Conservation (phyloP, 2,888 invertebrate species). For the Agriopis leucophaearia region DNA sequence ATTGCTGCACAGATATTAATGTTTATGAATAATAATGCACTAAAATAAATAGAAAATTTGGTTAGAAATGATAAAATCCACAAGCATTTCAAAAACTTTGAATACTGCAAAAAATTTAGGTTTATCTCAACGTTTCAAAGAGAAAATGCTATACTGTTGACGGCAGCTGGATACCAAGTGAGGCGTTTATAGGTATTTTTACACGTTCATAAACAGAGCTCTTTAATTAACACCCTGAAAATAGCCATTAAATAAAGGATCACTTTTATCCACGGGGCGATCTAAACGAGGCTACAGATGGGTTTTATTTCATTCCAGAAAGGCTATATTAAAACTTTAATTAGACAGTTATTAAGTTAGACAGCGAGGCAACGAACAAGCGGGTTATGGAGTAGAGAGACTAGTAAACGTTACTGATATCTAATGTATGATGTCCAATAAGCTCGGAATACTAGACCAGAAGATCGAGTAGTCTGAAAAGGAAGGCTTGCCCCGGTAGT, state of each 20-base stretch:
- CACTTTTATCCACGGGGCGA: constrained; percentile 17
- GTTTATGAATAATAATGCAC: too few relatives aligned
- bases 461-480: too few relatives aligned
- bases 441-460: too few relatives aligned
- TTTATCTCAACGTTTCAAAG: not conserved
- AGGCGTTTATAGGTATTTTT: not conserved
- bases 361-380: constrained; percentile 1
- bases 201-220: constrained; percentile 4
- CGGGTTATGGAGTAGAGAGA: not conserved
- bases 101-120: too few relatives aligned
- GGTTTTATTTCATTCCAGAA: constrained; percentile 33
- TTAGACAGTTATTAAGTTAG: constrained; percentile 15
- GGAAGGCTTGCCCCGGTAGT: too few relatives aligned
- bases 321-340: constrained; percentile 14
- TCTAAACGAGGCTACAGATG: constrained; percentile 10
- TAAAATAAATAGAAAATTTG: too few relatives aligned
- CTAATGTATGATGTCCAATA: not conserved
- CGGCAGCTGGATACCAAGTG: not conserved
- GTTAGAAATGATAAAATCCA: too few relatives aligned
- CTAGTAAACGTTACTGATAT: not conserved
- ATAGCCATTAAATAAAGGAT: constrained; percentile 10
- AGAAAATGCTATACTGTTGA: not conserved
- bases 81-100: not conserved
- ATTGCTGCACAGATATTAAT: too few relatives aligned
- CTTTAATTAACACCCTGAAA: constrained; percentile 14